A percentile compares a stretch with the other conserved stretches of the same genome.
These are phyloP conservation scores for Malurus alboscapulatus DNA, from an alignment of 2,113 vertebrate genomes.

Conservation along the genomic window DNA sequence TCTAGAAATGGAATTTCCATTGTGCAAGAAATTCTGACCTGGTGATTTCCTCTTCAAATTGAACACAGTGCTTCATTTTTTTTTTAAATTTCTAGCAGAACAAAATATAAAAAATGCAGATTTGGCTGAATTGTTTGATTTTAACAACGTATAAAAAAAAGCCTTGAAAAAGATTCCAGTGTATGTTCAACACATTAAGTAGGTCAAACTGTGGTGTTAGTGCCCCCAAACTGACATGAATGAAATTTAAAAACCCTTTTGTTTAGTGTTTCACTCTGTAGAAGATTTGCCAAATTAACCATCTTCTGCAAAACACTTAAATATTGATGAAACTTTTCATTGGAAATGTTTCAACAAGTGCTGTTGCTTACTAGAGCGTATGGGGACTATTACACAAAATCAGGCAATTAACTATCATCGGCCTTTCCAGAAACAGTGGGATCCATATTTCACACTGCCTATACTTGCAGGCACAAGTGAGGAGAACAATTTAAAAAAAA, in stretches of 20 bases:
- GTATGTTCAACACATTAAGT: background rate
- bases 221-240: background rate
- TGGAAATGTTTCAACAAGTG: background rate
- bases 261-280: background rate
- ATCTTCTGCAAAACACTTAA: background rate
- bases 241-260: rapidly evolving
- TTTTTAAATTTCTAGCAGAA: background rate
- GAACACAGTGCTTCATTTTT: background rate
- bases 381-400: background rate
- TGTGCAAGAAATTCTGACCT: background rate
- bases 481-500: background rate
- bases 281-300: background rate
- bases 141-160: background rate
- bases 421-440: background rate
- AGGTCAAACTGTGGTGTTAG: background rate
- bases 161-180: background rate
- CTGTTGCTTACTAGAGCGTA: background rate
- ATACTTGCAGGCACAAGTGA: background rate
- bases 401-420: background rate
- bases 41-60: background rate
- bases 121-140: background rate
- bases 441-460: background rate
- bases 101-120: background rate
- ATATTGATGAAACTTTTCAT: background rate
- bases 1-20: background rate